phyloP scores from a whole-genome alignment of 2,888 invertebrate genomes.

The Darwinula stevensoni region DNA sequence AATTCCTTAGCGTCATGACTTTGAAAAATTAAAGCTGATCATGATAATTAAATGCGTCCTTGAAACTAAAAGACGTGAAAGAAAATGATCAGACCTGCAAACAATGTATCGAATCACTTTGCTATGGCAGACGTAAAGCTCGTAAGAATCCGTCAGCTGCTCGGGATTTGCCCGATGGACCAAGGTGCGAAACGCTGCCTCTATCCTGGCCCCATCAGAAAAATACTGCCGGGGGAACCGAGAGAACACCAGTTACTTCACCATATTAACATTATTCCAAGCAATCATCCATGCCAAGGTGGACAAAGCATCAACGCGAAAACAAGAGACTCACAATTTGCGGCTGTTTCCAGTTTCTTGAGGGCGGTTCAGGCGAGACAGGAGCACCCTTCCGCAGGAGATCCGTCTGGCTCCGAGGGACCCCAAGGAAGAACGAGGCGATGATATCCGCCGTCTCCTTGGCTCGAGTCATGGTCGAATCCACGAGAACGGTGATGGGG shows the following conservation, averaged over 20 bases:
- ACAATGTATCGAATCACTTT: conserved; percentile 89
- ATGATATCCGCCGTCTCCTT: conserved; percentile 69
- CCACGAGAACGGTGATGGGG: conserved; percentile 45
- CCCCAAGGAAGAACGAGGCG: conserved; percentile 29
- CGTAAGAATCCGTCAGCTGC: conserved; percentile 54
- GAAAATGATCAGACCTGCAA: conserved; percentile 57
- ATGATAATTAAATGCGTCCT: too few species aligned
- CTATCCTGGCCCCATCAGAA: conserved; percentile 73
- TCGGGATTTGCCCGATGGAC: conserved; percentile 58
- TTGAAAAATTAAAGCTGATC: too few species aligned
- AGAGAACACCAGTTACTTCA: conserved; percentile 10
- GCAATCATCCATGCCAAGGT: too few species aligned
- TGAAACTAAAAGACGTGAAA: too few species aligned
- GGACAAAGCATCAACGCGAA: too few species aligned
- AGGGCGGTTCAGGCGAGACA: conserved; percentile 69
- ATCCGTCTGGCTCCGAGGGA: conserved; percentile 25
- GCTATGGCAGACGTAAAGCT: conserved; percentile 80
- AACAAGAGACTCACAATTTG: conserved; percentile 27
- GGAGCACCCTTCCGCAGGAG: conserved; percentile 78
- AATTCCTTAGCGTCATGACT: too few species aligned
- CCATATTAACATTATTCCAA: too few species aligned
- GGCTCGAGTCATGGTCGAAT: conserved; percentile 78
- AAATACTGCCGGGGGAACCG: conserved; percentile 48
- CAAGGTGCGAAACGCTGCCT: conserved; percentile 75
- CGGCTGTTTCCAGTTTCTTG: conserved; percentile 61